Base-by-base conservation (phyloP, 2,797 vertebrate genomes). In the Phrynocephalus forsythii region DNA sequence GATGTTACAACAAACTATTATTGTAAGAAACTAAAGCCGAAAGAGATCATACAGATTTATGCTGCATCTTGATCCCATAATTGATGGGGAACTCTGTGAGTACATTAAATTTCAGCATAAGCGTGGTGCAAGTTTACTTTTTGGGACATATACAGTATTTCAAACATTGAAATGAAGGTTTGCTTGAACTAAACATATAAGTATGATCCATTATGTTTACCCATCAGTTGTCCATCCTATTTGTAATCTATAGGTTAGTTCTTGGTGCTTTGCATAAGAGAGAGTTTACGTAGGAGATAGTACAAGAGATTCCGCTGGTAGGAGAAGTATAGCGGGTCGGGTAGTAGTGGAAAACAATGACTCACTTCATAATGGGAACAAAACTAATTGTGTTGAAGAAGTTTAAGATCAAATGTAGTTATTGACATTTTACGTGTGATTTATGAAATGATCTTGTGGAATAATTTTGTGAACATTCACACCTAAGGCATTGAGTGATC, bases 401-500 rank as follows among this genome's bases (percentile, higher is more conserved):
- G 33, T 2, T 69, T 66, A n/a, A 72, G 75, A 67, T 78, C 10
- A 79, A 76, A 68, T 50, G 10, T 44, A 56, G 15, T 24, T 87
- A 69, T 71, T 69, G 18, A n/a, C 8, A 71, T n/a, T 6, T 50
- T 76, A 33, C 28, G 4, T 69, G 4, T 67, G 44, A 50, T 30
- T 83, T 11, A n/a, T 68, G 72, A 83, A 52, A 77, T 77, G 48
- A 18, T 73, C 67, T 72, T 63, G 68, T 67, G 76, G 72, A 88
- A 73, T 66, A 33, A 20, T 71, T 50, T 33, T 3, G 33, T 87
- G 63, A 30, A 16, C 63, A 26, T 28, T 33, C 22, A 38, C 20
- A 76, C 44, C 5, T 44, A 15, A 83, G 50, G 22, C 38, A 52
- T 9, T 66, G 9, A 76, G 5, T 8, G 50, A 24, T 20, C 44